Conservation (phyloP, 2,888 invertebrate genomes). For the Boloria selene region DNA sequence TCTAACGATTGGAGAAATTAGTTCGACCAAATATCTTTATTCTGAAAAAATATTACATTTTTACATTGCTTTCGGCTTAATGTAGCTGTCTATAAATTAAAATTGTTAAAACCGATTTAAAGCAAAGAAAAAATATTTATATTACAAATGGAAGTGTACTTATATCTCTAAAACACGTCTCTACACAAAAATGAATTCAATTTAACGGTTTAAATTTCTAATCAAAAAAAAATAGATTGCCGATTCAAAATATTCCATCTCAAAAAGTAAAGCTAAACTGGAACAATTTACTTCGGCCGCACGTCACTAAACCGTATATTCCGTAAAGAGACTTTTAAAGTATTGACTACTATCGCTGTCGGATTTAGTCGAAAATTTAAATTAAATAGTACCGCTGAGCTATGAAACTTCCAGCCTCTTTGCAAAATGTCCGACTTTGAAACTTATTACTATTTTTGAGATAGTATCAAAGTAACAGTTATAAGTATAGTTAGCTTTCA, state of each 20-base stretch:
- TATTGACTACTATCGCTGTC: conserved; percentile 12
- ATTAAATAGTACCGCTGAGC: conserved; percentile 29
- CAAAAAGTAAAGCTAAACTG: conserved; percentile 4
- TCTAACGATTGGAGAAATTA: no score
- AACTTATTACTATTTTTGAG: conserved; percentile 18
- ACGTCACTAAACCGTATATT: not conserved
- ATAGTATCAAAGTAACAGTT: not conserved
- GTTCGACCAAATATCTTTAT: no score
- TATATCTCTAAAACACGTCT: no score
- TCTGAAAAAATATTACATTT: no score
- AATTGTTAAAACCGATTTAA: no score
- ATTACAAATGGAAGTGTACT: no score
- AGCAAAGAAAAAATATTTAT: no score
- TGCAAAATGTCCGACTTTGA: conserved; percentile 15
- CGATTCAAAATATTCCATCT: conserved; percentile 3
- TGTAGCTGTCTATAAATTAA: no score
- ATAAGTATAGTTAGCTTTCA: no score
- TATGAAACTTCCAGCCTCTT: conserved; percentile 20
- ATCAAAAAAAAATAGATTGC: not conserved
- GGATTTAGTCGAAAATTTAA: conserved; percentile 26
- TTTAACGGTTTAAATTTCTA: no score
- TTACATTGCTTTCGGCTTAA: no score
- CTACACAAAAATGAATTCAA: no score
- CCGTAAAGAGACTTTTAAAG: conserved; percentile 20
- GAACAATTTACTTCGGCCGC: conserved; percentile 5